Evolutionary conservation across 2,797 vertebrate species (phyloP), one percentile per base, ranked within the genome.

Genomic region (Botia kubotai): DNA sequence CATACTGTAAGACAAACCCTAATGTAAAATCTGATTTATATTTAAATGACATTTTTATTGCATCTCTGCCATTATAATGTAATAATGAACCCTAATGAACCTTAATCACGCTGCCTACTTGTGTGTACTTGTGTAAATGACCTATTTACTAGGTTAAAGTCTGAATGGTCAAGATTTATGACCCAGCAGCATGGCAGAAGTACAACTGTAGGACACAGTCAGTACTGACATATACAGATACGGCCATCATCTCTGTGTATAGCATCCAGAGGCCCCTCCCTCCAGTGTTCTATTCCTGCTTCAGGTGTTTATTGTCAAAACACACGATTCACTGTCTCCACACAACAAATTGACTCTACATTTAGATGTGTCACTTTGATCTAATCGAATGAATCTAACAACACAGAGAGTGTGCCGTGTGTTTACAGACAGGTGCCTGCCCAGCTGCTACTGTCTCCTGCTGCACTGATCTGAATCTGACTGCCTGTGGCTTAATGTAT

Each of bases 241-340:
- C 67, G 29, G 6, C 58, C 72, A 36, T 72, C 36, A 58, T 75
- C 43, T 48, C 55, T 57, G 72, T 16, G 71, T 79, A 7, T 67
- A 53, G 50, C 68, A 69, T 67, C 21, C 33, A 52, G 2, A 78
- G 19, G 36, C 53, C 29, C 76, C 36, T 70, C 57, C 70, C 29
- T 65, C 43, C 55, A 63, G 48, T 33, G n/a, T 29, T 43, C 65
- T 33, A 69, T 46, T 60, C 79, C 17, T 81, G 74, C 39, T 33
- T 72, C 39, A 7, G 6, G 21, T 85, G 83, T 83, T 85, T 85
- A 83, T 83, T 83, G 78, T 77, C 83, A 82, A 83, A 87, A 85
- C 82, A 85, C 63, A 46, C 1, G 7, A 46, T 81, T 71, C 69
- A 75, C 17, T 79, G 57, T 79, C 72, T 78, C n/a, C 23, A 73